Evolutionary conservation across 30 jellyfish, hydroid and myxozoan species (phyloP).

Genomic region (Sanderia malayensis): DNA sequence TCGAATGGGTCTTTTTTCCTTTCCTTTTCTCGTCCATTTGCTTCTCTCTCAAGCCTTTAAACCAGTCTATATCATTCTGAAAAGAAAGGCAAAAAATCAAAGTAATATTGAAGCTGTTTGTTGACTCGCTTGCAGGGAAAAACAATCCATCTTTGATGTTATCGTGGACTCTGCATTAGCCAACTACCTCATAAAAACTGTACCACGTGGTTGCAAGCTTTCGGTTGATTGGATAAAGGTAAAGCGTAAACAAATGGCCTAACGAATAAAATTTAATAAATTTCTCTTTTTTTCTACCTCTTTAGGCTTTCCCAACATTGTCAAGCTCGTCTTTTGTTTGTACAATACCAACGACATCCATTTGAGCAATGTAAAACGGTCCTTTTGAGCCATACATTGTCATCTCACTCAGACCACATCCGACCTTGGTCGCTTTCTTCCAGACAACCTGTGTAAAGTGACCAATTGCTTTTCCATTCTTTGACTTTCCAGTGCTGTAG

Average conservation of each 20-base stretch:
- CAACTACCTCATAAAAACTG: not conserved
- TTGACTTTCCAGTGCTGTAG: slow-evolving; percentile 66
- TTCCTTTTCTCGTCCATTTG: slow-evolving; percentile 32
- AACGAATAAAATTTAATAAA: too few relatives aligned
- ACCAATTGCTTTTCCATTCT: slow-evolving; percentile 61
- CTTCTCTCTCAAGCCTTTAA: slow-evolving; percentile 48
- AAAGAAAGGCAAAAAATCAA: not conserved
- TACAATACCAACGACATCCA: slow-evolving; percentile 63
- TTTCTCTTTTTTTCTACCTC: too few relatives aligned
- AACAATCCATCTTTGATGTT: not conserved
- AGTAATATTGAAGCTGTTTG: too few relatives aligned
- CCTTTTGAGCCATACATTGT: slow-evolving; percentile 57
- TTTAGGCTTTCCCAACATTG: slow-evolving; percentile 53
- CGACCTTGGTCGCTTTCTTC: slow-evolving; percentile 65
- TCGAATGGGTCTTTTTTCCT: too few relatives aligned
- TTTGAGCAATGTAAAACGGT: slow-evolving; percentile 76
- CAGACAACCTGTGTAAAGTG: slow-evolving; percentile 75
- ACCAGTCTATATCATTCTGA: slow-evolving; percentile 63
- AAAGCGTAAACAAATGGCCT: not conserved
- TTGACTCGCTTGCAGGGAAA: too few relatives aligned
- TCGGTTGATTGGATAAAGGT: not conserved
- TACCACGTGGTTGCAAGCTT: not conserved
- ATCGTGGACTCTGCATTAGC: not conserved
- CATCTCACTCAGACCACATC: slow-evolving; percentile 65
- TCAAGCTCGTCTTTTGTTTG: slow-evolving; percentile 45